These are phyloP conservation scores for Paraplagusia blochii DNA, from an alignment of 2,113 vertebrate genomes.

Conservation along the genomic window DNA sequence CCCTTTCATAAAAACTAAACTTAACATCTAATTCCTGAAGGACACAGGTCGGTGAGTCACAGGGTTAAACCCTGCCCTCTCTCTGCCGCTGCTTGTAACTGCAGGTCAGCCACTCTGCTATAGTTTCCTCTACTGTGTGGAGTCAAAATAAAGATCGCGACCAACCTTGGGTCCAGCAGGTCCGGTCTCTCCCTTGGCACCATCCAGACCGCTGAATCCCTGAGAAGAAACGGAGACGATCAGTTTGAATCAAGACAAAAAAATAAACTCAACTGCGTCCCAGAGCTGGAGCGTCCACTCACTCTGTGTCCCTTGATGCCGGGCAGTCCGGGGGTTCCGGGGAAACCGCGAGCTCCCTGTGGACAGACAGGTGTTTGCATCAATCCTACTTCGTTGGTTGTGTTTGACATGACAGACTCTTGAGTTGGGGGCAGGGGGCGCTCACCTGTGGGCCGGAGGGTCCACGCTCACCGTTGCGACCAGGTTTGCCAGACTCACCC, in stretches of 20 bases:
- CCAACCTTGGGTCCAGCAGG: constrained; percentile 95
- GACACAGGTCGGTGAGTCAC: too few relatives aligned
- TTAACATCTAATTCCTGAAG: too few relatives aligned
- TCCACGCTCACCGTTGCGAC: constrained; percentile 89
- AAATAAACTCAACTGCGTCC: too few relatives aligned
- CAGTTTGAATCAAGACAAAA: background rate
- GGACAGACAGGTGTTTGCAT: background rate
- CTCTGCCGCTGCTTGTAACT: too few relatives aligned
- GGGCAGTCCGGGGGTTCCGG: constrained; percentile 94
- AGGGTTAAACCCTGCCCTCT: too few relatives aligned
- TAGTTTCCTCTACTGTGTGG: background rate
- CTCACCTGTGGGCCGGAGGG: constrained; percentile 92
- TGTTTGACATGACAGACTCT: background rate
- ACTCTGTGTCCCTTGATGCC: constrained; percentile 99
- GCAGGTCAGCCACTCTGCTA: background rate
- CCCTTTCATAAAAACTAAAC: too few relatives aligned
- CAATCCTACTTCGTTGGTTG: background rate
- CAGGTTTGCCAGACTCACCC: constrained; percentile 97
- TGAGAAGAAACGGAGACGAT: constrained; percentile 47
- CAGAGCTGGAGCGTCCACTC: constrained; percentile 60
- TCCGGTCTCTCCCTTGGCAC: constrained; percentile 92
- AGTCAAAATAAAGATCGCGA: background rate
- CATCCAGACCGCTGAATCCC: constrained; percentile 98
- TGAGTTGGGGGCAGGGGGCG: background rate
- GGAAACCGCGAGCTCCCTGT: constrained; percentile 95